phyloP scores from a whole-genome alignment of 2,113 vertebrate species.

The Cebus imitator region DNA sequence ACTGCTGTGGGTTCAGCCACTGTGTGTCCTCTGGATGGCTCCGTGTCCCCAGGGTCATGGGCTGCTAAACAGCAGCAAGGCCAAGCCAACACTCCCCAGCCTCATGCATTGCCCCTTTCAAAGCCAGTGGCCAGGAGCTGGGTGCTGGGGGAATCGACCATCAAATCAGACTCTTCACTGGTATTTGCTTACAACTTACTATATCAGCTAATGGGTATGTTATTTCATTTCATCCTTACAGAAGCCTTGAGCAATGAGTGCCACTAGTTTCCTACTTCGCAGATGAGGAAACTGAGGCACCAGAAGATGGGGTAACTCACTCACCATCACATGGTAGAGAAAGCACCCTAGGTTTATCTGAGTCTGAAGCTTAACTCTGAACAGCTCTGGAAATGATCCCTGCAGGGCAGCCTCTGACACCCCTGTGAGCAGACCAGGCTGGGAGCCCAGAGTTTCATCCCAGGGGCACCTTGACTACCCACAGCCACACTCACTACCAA shows the following conservation, averaged over 20 bases:
- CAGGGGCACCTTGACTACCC: accelerated
- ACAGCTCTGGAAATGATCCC: accelerated
- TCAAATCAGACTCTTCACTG: background rate
- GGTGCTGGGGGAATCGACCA: accelerated
- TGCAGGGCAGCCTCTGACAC: accelerated
- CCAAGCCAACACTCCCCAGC: accelerated
- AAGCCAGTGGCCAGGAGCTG: background rate
- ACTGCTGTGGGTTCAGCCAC: too few relatives aligned
- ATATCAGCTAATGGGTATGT: accelerated
- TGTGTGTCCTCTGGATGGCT: background rate
- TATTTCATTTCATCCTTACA: background rate
- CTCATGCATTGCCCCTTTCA: too few relatives aligned
- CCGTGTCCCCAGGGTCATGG: background rate
- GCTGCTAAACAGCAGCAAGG: background rate
- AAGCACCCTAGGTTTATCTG: background rate
- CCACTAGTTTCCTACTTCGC: background rate
- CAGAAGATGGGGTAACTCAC: background rate
- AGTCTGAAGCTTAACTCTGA: background rate
- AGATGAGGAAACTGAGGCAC: background rate
- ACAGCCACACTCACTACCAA: background rate
- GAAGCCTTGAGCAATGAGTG: background rate
- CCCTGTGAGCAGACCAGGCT: accelerated
- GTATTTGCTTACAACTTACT: background rate
- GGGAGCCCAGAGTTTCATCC: background rate
- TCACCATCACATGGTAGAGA: accelerated